phyloP scores from a whole-genome alignment of 2,888 invertebrate genomes.

The Allacma fusca region DNA sequence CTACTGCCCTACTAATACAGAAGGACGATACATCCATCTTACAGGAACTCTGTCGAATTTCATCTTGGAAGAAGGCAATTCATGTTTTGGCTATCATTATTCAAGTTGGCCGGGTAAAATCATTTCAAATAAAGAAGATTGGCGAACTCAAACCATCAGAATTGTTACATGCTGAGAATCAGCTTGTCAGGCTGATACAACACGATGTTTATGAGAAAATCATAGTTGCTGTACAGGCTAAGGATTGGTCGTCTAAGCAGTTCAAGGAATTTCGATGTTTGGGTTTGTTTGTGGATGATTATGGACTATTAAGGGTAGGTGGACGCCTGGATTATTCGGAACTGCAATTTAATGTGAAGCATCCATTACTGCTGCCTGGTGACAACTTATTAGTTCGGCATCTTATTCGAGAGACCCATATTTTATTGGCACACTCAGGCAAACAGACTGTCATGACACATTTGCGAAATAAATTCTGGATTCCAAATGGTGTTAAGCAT shows the following conservation, averaged over 20 bases:
- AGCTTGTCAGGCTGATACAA: too few relatives aligned
- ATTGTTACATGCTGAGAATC: too few relatives aligned
- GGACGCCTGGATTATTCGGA: not conserved
- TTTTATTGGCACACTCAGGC: not conserved
- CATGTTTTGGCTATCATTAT: not conserved
- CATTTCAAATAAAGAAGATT: not conserved
- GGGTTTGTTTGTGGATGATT: not conserved
- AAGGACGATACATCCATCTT: not conserved
- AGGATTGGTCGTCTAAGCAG: not conserved
- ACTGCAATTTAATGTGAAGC: not conserved
- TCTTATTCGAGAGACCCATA: not conserved
- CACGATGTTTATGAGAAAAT: too few relatives aligned
- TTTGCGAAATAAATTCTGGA: not conserved
- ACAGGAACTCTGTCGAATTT: not conserved
- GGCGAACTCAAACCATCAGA: not conserved
- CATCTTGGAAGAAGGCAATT: not conserved
- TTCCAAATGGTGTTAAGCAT: not conserved
- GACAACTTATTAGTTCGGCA: not conserved
- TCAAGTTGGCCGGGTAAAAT: not conserved
- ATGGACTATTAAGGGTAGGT: not conserved
- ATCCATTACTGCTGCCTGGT: not conserved
- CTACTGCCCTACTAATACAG: not conserved
- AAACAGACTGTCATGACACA: not conserved
- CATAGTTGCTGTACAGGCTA: too few relatives aligned
- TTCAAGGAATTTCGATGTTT: not conserved